phyloP scores from a whole-genome alignment of 2,888 invertebrate genomes.

The Herminia tarsipennalis region DNA sequence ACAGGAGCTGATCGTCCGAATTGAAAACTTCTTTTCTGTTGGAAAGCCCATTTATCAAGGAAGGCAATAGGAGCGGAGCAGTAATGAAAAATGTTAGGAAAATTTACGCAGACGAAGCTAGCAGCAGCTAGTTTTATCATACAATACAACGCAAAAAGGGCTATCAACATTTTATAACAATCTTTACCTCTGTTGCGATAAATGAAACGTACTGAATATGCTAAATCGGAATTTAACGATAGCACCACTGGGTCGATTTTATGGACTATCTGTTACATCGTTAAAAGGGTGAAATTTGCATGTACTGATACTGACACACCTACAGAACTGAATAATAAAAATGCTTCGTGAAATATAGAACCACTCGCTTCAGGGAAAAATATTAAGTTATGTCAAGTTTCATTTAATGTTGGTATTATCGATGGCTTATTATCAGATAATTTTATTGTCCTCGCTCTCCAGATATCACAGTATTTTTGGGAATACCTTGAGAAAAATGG shows the following conservation, averaged over 20 bases:
- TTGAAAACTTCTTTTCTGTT: background rate
- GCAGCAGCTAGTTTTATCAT: no score
- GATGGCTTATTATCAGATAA: no score
- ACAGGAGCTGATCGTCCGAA: background rate
- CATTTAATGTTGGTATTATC: no score
- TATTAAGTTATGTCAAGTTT: no score
- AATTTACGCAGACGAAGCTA: no score
- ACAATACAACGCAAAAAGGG: no score
- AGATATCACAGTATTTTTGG: no score
- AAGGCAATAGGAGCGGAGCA: no score
- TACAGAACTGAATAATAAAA: conserved; percentile 8
- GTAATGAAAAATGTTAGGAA: no score
- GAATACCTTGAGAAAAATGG: no score
- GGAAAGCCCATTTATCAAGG: no score
- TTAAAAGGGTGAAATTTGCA: conserved; percentile 7
- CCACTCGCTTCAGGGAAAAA: background rate
- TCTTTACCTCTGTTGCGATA: background rate
- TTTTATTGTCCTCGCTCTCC: no score
- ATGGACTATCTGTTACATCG: conserved; percentile 3
- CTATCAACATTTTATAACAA: conserved; percentile 3
- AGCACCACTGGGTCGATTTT: conserved; percentile 6
- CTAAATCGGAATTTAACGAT: conserved; percentile 20
- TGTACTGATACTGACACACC: conserved; percentile 9
- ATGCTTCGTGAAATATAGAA: background rate
- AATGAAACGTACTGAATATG: conserved; percentile 11